Percentiles rank a stretch among this genome's conserved stretches.
phyloP scores from a whole-genome alignment of 2,888 invertebrate species.

The Drosophila multiciliata region DNA sequence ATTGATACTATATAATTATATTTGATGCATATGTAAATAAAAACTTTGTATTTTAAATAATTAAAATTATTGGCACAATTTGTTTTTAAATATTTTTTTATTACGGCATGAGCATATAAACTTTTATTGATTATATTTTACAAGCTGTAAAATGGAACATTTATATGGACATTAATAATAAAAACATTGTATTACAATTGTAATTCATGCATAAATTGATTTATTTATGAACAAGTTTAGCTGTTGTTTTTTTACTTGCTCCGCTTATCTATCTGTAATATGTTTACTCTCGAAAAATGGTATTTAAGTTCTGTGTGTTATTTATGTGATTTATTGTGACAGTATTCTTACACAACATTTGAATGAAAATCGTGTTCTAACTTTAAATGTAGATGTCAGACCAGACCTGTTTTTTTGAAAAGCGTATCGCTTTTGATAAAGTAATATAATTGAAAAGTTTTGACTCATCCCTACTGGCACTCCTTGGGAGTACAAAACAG shows the following conservation, averaged over 20 bases:
- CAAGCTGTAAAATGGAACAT: not conserved
- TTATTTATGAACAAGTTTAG: constrained; percentile 11
- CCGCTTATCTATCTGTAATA: not conserved
- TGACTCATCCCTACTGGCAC: not conserved
- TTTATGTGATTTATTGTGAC: not conserved
- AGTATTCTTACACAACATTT: not conserved
- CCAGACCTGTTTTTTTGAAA: not conserved
- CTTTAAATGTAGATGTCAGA: not conserved
- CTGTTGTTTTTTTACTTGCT: constrained; percentile 5
- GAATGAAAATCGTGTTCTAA: not conserved
- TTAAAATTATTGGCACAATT: not conserved
- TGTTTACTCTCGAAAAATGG: not conserved
- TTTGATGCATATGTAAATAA: not conserved
- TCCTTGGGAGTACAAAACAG: not conserved
- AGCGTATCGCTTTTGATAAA: not conserved
- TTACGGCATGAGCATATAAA: not conserved
- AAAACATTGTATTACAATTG: not conserved
- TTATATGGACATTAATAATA: not conserved
- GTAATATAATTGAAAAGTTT: not conserved
- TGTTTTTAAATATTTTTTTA: not conserved
- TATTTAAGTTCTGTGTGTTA: not conserved
- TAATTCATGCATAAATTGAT: constrained; percentile 10
- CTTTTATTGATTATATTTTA: not conserved
- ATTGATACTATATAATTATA: not conserved
- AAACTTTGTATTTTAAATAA: not conserved